Conservation (phyloP, 2,888 invertebrate species). For the Nymphalis polychloros region DNA sequence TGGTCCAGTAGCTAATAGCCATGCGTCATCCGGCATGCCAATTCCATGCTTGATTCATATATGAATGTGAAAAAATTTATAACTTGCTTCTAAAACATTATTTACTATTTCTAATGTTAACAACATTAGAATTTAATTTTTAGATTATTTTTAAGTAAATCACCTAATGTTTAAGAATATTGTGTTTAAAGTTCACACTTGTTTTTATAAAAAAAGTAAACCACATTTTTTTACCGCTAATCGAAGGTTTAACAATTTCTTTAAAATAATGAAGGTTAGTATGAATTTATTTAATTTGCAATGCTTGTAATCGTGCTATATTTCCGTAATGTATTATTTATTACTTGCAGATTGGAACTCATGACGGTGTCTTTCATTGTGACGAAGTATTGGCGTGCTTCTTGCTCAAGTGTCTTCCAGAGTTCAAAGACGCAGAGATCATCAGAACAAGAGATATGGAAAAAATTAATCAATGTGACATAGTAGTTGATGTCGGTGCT, state of each 20-base stretch:
- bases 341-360: slow-evolving; percentile 84
- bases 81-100: neutral
- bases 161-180: slow-evolving; percentile 27
- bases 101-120: too few species aligned
- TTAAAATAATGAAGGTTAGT: slow-evolving; percentile 37
- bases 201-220: slow-evolving; percentile 2
- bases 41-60: too few species aligned
- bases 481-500: slow-evolving; percentile 97
- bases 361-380: slow-evolving; percentile 94
- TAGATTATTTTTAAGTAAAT: neutral
- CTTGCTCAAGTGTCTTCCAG: slow-evolving; percentile 91
- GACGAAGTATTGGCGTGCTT: slow-evolving; percentile 97
- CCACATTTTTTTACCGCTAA: slow-evolving; percentile 3
- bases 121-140: too few species aligned
- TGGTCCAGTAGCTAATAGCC: too few species aligned
- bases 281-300: neutral
- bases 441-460: slow-evolving; percentile 84
- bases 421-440: slow-evolving; percentile 90
- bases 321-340: neutral
- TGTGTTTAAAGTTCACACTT: slow-evolving; percentile 4
- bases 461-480: slow-evolving; percentile 90
- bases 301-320: neutral
- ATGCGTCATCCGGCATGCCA: too few species aligned
- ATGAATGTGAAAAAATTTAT: too few species aligned
- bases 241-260: slow-evolving; percentile 1